These are phyloP conservation scores for Lagenorhynchus albirostris DNA, from an alignment of 2,113 vertebrate species.

Conservation along the genomic window DNA sequence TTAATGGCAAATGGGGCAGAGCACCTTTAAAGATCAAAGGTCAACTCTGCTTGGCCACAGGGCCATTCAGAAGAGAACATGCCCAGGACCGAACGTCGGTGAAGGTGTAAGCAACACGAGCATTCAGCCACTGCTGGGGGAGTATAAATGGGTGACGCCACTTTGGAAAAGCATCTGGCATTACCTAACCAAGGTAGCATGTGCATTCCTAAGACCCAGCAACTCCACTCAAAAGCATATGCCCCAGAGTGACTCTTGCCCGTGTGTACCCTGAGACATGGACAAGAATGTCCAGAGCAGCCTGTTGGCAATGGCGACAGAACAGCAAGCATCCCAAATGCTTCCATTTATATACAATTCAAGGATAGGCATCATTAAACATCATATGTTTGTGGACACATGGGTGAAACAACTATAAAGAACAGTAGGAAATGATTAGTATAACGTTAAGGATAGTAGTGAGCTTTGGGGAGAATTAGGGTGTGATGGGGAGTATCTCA, in stretches of 20 bases:
- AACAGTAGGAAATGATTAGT: not conserved
- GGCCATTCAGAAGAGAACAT: not conserved
- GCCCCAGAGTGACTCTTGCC: not conserved
- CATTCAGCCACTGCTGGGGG: not conserved
- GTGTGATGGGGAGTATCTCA: not conserved
- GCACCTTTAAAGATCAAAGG: not conserved
- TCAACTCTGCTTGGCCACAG: not conserved
- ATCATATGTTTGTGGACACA: not conserved
- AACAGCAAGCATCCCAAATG: not conserved
- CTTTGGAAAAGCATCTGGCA: not conserved
- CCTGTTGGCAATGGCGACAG: not conserved
- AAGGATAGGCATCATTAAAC: not conserved
- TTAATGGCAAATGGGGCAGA: not conserved
- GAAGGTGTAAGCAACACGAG: not conserved
- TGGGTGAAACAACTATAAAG: not conserved
- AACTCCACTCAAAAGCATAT: too few relatives aligned
- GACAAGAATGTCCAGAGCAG: not conserved
- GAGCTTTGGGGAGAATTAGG: not conserved
- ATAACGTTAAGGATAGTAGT: not conserved
- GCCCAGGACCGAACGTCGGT: accelerated
- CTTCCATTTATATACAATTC: not conserved
- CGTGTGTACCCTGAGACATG: not conserved
- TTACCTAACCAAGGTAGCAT: accelerated
- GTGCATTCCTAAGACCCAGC: accelerated
- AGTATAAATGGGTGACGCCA: accelerated